Base-by-base conservation (phyloP, 2,797 vertebrate species). In the Epinephelus awoara region DNA sequence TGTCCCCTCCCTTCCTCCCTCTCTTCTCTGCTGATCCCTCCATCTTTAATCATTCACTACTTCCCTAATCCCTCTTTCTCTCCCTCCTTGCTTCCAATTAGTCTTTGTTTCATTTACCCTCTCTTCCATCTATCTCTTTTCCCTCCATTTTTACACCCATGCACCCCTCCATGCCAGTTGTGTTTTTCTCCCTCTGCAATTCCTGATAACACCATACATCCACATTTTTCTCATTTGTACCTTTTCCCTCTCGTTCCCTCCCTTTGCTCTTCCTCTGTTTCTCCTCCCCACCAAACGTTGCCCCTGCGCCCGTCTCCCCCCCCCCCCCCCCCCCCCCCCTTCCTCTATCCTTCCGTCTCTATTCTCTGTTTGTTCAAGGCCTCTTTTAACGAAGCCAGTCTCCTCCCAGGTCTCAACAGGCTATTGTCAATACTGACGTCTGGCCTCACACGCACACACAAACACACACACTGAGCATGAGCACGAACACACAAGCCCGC, bases 351-450 rank as follows among this genome's bases (percentile, higher is more conserved):
- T 68, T 79, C 73, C 29, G 6, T 82, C 76, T 84, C 79, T 75
- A 82, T 91, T 85, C 83, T 85, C 72, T 91, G 84, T 91, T 90
- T 93, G 88, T 88, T 91, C 88, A 91, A 92, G 91, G 88, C 87
- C 91, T 82, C 78, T 83, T 89, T 87, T 88, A 88, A 88, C 69
- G 65, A 87, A 85, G 84, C 69, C 83, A 64, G 88, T 82, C 89
- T 86, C 87, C 84, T 89, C 82, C 84, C 89, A 86, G 76, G 84
- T 87, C 90, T 88, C 87, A 87, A 81, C 88, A 88, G 86, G 65
- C 88, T 78, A 72, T 88, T 92, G 91, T 91, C 87, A 85, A 83
- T 75, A 70, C 86, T 84, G 80, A 89, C 58, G 82, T 88, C 88
- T 90, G 84, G 87, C 83, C 79, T 89, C 77, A 52, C 69, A 62